A percentile compares a stretch with the other conserved stretches of the same genome.
phyloP scores from a whole-genome alignment of 2,797 vertebrate genomes.

The Poecilia velifera region DNA sequence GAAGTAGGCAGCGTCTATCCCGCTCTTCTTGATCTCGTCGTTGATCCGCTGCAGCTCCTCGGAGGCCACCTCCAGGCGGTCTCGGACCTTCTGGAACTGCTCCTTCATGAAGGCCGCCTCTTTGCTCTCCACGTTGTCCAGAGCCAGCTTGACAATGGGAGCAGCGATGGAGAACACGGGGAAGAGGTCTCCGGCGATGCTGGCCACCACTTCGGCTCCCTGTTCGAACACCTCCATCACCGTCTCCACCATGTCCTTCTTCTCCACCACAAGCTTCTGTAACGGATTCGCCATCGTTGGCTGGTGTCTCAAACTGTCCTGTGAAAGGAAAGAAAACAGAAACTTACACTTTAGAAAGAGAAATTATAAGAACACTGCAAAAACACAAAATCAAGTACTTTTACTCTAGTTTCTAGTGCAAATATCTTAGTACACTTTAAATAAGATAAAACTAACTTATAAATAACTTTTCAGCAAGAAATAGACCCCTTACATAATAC shows the following conservation, averaged over 20 bases:
- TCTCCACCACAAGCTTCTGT: slow-evolving; percentile 75
- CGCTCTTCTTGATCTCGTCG: slow-evolving; percentile 81
- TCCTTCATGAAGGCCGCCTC: slow-evolving; percentile 82
- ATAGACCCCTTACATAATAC: too few species aligned
- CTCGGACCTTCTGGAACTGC: slow-evolving; percentile 83
- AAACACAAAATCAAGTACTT: too few species aligned
- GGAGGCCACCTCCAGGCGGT: slow-evolving; percentile 78
- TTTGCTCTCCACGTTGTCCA: slow-evolving; percentile 84
- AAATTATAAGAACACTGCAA: too few species aligned
- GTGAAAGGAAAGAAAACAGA: neutral
- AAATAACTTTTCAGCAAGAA: too few species aligned
- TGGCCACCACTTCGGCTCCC: slow-evolving; percentile 80
- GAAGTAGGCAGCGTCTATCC: slow-evolving; percentile 75
- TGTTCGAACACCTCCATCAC: slow-evolving; percentile 84
- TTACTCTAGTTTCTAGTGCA: too few species aligned
- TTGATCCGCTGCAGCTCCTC: slow-evolving; percentile 80
- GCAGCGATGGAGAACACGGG: slow-evolving; percentile 83
- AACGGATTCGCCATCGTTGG: slow-evolving; percentile 73
- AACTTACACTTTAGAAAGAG: neutral
- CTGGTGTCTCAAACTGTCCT: slow-evolving; percentile 21
- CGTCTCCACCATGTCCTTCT: slow-evolving; percentile 78
- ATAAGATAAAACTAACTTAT: too few species aligned
- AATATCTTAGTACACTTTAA: too few species aligned
- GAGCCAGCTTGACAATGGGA: slow-evolving; percentile 76
- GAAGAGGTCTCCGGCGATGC: slow-evolving; percentile 81